These are phyloP conservation scores for Notoglanidium macrostoma DNA, from an alignment of 2,797 vertebrate species.

Conservation along the genomic window DNA sequence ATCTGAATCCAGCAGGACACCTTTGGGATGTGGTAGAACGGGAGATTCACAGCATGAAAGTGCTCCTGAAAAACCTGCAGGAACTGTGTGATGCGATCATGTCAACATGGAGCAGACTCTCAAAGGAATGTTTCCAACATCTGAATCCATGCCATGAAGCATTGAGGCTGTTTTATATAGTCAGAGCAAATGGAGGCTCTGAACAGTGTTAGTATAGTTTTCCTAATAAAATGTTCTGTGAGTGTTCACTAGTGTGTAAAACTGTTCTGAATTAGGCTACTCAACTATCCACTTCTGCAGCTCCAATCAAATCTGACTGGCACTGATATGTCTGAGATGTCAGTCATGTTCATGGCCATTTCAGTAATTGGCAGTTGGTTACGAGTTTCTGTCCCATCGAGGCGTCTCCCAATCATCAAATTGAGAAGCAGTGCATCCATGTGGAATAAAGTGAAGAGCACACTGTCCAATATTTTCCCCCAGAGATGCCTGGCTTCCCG, in stretches of 20 bases:
- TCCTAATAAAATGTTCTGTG: not conserved
- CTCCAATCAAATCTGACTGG: not conserved
- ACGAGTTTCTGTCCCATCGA: not conserved
- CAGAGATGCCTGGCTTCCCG: not conserved
- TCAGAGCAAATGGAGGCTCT: not conserved
- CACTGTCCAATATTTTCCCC: not conserved
- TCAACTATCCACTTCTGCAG: not conserved
- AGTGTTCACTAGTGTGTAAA: not conserved
- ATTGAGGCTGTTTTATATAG: not conserved
- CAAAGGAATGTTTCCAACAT: too few species aligned
- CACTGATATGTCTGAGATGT: not conserved
- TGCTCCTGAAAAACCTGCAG: too few species aligned
- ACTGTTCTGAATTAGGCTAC: not conserved
- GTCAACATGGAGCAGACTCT: too few species aligned
- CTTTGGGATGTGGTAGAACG: too few species aligned
- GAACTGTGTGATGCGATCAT: too few species aligned
- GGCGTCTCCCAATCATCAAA: not conserved
- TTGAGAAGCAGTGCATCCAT: not conserved
- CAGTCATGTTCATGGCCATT: not conserved
- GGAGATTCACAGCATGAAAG: too few species aligned
- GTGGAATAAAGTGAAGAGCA: not conserved
- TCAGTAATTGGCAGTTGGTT: conserved; percentile 5
- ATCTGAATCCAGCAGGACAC: too few species aligned
- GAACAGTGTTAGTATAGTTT: not conserved
- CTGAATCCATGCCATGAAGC: not conserved